Percentiles rank a stretch among this genome's conserved stretches.
phyloP scores from a whole-genome alignment of 1,140 invertebrate genomes.

The Doryteuthis pealeii region DNA sequence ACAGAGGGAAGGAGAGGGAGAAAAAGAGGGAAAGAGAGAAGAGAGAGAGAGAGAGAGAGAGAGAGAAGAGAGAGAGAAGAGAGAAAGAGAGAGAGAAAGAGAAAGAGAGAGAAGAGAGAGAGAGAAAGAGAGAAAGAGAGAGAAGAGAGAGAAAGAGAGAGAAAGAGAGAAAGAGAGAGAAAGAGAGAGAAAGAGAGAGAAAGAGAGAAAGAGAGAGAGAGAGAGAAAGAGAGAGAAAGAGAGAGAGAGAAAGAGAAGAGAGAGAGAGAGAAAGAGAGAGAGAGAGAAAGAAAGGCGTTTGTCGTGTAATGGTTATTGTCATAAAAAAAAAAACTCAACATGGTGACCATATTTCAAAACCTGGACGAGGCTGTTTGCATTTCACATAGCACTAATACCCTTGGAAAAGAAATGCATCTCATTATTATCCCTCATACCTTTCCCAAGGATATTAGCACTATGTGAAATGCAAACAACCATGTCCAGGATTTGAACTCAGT shows the following conservation, averaged over 20 bases:
- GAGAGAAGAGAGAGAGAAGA: neutral
- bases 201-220: neutral
- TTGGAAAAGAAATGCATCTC: too few species aligned
- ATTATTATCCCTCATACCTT: too few species aligned
- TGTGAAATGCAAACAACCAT: too few species aligned
- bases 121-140: neutral
- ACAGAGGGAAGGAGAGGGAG: constrained; percentile 45
- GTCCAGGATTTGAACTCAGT: too few species aligned
- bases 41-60: constrained; percentile 37
- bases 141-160: neutral
- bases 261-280: neutral
- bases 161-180: neutral
- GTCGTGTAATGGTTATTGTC: too few species aligned
- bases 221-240: neutral
- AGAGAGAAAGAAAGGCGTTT: too few species aligned
- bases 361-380: too few species aligned
- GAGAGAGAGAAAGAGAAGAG: neutral
- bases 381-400: too few species aligned
- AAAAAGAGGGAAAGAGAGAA: neutral
- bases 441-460: too few species aligned
- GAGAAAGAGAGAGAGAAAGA: neutral
- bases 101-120: neutral
- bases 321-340: too few species aligned
- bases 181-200: neutral
- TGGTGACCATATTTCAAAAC: too few species aligned